Evolutionary conservation across 2,888 invertebrate genomes (phyloP).

Genomic region (Hyposoter didymator): DNA sequence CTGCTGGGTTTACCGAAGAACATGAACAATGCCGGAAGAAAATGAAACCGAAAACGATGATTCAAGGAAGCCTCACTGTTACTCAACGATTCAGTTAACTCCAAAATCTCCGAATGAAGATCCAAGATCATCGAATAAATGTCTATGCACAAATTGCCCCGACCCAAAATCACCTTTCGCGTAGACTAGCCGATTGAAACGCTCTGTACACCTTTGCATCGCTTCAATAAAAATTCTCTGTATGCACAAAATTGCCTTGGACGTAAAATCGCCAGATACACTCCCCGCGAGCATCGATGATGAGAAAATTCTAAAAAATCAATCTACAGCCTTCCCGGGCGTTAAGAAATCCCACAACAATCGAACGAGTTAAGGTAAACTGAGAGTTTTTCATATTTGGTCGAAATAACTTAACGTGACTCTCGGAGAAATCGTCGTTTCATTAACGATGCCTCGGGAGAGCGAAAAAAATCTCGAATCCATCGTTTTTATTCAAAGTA

Average conservation of each 20-base stretch:
- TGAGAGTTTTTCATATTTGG: too few species aligned
- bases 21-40: slow-evolving; percentile 90
- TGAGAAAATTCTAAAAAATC: background rate
- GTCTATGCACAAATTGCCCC: background rate
- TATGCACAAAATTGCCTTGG: background rate
- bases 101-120: background rate
- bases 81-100: background rate
- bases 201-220: background rate
- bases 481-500: slow-evolving; percentile 64
- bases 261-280: slow-evolving; percentile 17
- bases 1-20: slow-evolving; percentile 91
- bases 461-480: slow-evolving; percentile 27
- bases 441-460: background rate
- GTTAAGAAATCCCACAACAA: too few species aligned
- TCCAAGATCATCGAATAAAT: background rate
- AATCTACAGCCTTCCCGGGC: too few species aligned
- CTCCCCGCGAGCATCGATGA: background rate
- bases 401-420: too few species aligned
- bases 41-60: slow-evolving; percentile 36
- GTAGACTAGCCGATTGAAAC: background rate
- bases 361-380: too few species aligned
- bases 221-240: slow-evolving; percentile 10
- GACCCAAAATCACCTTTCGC: background rate
- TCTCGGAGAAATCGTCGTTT: background rate
- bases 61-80: background rate